These are phyloP conservation scores for Macaria notata DNA, from an alignment of 2,888 invertebrate genomes.

Conservation along the genomic window DNA sequence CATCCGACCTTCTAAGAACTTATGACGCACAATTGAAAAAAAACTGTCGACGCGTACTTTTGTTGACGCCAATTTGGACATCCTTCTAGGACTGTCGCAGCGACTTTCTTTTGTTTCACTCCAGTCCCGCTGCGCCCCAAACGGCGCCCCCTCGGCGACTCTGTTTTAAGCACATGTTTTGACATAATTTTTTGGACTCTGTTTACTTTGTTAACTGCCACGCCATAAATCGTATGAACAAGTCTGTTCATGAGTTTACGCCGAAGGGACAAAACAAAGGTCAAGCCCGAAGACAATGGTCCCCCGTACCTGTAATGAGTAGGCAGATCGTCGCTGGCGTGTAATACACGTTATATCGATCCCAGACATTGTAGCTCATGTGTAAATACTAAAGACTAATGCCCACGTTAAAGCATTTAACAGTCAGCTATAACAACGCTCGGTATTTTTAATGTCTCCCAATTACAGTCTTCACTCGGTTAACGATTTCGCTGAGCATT, in stretches of 20 bases:
- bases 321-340: slow-evolving; percentile 30
- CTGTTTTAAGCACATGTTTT: slow-evolving; percentile 57
- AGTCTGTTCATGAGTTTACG: slow-evolving; percentile 37
- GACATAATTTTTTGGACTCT: slow-evolving; percentile 46
- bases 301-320: slow-evolving; percentile 39
- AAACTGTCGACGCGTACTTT: slow-evolving; percentile 56
- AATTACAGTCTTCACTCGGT: slow-evolving; percentile 76
- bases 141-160: slow-evolving; percentile 51
- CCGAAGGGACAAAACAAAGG: slow-evolving; percentile 35
- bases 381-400: slow-evolving; percentile 73
- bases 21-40: slow-evolving; percentile 57
- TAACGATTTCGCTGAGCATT: slow-evolving; percentile 78
- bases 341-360: slow-evolving; percentile 38
- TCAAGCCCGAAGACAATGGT: slow-evolving; percentile 40
- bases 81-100: slow-evolving; percentile 25
- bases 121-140: slow-evolving; percentile 56
- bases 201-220: slow-evolving; percentile 32
- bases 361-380: slow-evolving; percentile 64
- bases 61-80: slow-evolving; percentile 37
- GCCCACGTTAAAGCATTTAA: slow-evolving; percentile 74
- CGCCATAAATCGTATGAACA: slow-evolving; percentile 35
- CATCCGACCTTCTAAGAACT: slow-evolving; percentile 70
- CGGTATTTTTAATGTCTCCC: slow-evolving; percentile 77
- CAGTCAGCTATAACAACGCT: slow-evolving; percentile 73
- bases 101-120: slow-evolving; percentile 68